Evolutionary conservation across 2,888 invertebrate species (phyloP).

Genomic region (Acholoe squamosa): DNA sequence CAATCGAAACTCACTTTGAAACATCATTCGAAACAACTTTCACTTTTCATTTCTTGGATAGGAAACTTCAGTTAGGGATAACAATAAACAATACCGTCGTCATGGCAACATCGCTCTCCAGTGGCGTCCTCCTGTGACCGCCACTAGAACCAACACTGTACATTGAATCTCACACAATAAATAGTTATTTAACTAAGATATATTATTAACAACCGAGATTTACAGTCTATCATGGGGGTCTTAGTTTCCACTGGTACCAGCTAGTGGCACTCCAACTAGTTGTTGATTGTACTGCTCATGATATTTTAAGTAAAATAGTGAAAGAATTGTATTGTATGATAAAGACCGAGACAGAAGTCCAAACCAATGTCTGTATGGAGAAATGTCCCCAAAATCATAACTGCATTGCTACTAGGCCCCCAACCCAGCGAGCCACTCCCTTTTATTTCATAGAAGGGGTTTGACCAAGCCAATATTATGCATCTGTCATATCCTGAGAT

Average conservation of each 20-base stretch:
- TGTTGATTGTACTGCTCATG: constrained; percentile 9
- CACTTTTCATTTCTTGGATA: background rate
- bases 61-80: background rate
- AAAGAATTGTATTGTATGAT: background rate
- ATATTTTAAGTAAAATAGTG: background rate
- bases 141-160: constrained; percentile 13
- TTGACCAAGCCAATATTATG: background rate
- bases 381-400: background rate
- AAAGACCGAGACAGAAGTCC: constrained; percentile 43
- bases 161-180: constrained; percentile 40
- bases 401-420: background rate
- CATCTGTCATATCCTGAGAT: constrained; percentile 23
- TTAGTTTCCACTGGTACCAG: background rate
- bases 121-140: background rate
- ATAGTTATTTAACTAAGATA: constrained; percentile 51
- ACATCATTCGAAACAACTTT: background rate
- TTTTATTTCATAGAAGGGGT: background rate
- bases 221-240: background rate
- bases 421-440: background rate
- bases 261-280: background rate
- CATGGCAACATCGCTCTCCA: constrained; percentile 9
- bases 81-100: background rate
- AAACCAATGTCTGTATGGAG: background rate
- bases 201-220: constrained; percentile 46
- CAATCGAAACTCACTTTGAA: background rate